Conservation (phyloP, 2,888 invertebrate species). For the Dichetophora obliterata region DNA sequence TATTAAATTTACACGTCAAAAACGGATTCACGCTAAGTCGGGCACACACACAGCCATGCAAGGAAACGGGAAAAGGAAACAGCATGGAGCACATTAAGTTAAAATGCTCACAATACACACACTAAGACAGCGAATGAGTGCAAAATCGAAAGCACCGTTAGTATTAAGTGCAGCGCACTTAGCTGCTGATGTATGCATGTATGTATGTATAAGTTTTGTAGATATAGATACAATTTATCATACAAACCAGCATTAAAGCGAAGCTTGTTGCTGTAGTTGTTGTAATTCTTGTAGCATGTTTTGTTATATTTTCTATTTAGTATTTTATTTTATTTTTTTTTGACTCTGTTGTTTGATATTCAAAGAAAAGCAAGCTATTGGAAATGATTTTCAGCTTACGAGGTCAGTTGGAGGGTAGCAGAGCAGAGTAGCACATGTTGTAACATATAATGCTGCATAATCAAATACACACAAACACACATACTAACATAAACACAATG, state of each 20-base stretch:
- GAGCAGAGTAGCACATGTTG: no score
- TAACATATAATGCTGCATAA: slow-evolving; percentile 35
- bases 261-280: no score
- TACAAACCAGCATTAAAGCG: no score
- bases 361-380: no score
- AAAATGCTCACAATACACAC: neutral
- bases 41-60: neutral
- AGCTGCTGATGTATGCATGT: neutral
- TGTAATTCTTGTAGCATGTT: neutral
- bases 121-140: neutral
- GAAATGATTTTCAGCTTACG: no score
- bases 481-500: neutral
- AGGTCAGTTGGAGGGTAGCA: no score
- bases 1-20: slow-evolving; percentile 23
- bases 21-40: slow-evolving; percentile 12
- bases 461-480: slow-evolving; percentile 4
- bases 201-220: neutral
- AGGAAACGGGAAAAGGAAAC: neutral
- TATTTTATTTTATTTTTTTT: no score
- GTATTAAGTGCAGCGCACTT: neutral
- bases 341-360: no score
- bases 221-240: no score
- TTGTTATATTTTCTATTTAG: neutral
- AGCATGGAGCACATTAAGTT: neutral
- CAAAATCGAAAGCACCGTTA: neutral